phyloP scores from a whole-genome alignment of 2,888 invertebrate genomes.

The Drosophila paramelanica region DNA sequence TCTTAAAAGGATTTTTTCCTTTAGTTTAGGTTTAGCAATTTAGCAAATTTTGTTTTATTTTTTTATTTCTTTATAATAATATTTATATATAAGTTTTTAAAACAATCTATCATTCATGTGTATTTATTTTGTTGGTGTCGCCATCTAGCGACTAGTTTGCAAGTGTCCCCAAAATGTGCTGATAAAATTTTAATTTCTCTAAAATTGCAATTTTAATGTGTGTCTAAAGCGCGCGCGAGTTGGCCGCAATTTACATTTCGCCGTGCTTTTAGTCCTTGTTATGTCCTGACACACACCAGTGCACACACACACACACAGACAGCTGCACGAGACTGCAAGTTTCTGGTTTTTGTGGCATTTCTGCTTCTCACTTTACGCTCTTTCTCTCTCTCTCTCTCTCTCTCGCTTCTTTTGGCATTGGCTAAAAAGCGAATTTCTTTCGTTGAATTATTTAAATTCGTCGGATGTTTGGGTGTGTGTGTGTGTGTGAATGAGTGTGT shows the following conservation, averaged over 20 bases:
- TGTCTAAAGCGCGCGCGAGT: slow-evolving; percentile 41
- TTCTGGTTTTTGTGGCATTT: slow-evolving; percentile 67
- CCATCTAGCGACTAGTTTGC: slow-evolving; percentile 4
- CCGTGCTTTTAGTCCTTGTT: slow-evolving; percentile 25
- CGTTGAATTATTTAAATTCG: slow-evolving; percentile 70
- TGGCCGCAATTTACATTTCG: slow-evolving; percentile 32
- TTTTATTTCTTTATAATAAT: no score
- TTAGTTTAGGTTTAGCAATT: no score
- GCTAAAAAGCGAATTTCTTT: slow-evolving; percentile 63
- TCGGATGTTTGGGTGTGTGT: slow-evolving; percentile 15
- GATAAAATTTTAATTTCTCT: slow-evolving; percentile 68
- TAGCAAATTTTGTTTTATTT: no score
- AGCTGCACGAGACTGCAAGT: slow-evolving; percentile 51
- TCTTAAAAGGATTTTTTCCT: no score
- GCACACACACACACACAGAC: slow-evolving; percentile 2
- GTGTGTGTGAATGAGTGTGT: slow-evolving; percentile 22
- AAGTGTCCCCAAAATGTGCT: slow-evolving; percentile 1
- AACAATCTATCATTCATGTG: not conserved
- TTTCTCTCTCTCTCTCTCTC: slow-evolving; percentile 1
- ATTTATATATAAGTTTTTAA: not conserved
- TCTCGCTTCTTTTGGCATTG: slow-evolving; percentile 33
- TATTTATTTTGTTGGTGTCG: not conserved
- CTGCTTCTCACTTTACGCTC: slow-evolving; percentile 14
- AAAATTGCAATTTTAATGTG: slow-evolving; percentile 73
- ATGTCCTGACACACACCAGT: slow-evolving; percentile 19